Percentiles rank a stretch among this genome's conserved stretches.
Evolutionary conservation across 1,140 invertebrate species (phyloP).

Genomic region (Cotesia typhae): DNA sequence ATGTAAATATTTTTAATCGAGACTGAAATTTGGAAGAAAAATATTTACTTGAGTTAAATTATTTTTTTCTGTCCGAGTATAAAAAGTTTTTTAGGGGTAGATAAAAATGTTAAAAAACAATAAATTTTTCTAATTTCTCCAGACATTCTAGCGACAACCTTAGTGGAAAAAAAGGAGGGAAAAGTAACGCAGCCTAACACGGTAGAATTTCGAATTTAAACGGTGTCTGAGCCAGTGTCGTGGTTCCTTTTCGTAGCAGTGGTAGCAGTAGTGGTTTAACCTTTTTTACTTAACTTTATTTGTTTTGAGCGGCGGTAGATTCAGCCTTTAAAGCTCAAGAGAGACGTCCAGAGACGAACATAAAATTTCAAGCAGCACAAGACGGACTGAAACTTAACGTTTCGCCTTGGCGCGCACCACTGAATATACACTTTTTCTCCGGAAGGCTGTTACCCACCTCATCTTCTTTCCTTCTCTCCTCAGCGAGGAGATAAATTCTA

Average conservation of each 20-base stretch:
- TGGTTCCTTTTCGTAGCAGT: background rate
- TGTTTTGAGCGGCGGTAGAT: background rate
- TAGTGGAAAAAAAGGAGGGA: background rate
- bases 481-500: constrained; percentile 12
- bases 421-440: background rate
- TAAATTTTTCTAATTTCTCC: no score
- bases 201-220: constrained; percentile 7
- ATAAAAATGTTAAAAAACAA: no score
- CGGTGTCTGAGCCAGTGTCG: background rate
- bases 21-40: no score
- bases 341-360: constrained; percentile 2
- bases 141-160: no score
- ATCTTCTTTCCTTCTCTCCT: background rate
- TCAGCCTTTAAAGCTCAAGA: background rate
- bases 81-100: no score
- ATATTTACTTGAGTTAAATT: no score
- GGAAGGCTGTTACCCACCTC: no score
- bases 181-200: background rate
- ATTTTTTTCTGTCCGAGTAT: no score
- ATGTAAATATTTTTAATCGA: no score
- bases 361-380: background rate
- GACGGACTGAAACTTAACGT: constrained; percentile 15
- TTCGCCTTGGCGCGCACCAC: background rate
- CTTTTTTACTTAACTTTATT: no score
- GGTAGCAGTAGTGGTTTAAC: background rate